phyloP scores from a whole-genome alignment of 2,888 invertebrate genomes.

The Diabrotica balteata region DNA sequence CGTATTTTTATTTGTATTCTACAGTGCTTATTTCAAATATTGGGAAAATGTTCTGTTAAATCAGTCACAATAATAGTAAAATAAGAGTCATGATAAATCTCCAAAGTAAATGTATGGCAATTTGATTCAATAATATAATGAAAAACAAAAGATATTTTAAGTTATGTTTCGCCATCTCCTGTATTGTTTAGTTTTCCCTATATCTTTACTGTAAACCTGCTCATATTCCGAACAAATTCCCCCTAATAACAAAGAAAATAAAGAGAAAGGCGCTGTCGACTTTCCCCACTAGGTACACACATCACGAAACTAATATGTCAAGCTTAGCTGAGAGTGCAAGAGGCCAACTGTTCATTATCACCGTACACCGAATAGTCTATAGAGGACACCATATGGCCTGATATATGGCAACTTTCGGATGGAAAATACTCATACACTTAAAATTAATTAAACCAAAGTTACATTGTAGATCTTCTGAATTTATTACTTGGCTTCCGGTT shows the following conservation, averaged over 20 bases:
- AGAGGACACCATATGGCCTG: conserved; percentile 42
- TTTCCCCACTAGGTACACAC: conserved; percentile 23
- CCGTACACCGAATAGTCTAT: conserved; percentile 43
- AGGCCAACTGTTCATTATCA: conserved; percentile 51
- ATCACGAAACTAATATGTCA: conserved; percentile 40
- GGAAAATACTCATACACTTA: conserved; percentile 38
- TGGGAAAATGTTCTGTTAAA: too few species aligned
- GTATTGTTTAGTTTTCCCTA: too few species aligned
- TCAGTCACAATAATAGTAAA: too few species aligned
- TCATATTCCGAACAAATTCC: too few species aligned
- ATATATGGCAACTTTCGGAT: conserved; percentile 38
- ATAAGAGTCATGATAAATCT: too few species aligned
- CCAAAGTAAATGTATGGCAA: too few species aligned
- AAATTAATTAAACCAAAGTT: conserved; percentile 42
- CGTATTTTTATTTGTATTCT: too few species aligned
- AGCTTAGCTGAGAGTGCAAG: conserved; percentile 41
- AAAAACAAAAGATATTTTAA: too few species aligned
- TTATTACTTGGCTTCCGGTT: conserved; percentile 29
- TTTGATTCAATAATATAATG: too few species aligned
- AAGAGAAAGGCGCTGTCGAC: neutral
- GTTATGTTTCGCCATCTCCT: too few species aligned
- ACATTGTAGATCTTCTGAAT: conserved; percentile 35
- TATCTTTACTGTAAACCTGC: too few species aligned
- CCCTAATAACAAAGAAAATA: neutral
- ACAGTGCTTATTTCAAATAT: too few species aligned